phyloP scores from a whole-genome alignment of 2,797 vertebrate genomes.

The Netta rufina region DNA sequence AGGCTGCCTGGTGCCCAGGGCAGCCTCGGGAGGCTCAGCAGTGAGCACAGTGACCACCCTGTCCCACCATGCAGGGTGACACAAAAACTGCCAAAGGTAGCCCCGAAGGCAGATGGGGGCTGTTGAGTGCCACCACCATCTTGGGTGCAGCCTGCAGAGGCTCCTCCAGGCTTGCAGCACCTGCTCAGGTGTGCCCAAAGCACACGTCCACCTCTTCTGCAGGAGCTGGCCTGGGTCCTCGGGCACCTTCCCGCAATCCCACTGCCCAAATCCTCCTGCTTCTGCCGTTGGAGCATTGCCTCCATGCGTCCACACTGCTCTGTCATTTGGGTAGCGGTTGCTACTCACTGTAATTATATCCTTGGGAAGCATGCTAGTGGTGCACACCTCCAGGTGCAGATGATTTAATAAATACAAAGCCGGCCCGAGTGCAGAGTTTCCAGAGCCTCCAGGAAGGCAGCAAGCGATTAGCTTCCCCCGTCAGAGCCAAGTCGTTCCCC shows the following conservation, averaged over 20 bases:
- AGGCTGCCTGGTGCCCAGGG: neutral
- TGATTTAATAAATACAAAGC: neutral
- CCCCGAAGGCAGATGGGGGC: neutral
- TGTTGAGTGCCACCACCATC: neutral
- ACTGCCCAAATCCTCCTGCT: slow-evolving; percentile 21
- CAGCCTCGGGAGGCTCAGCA: neutral
- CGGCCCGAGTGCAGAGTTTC: neutral
- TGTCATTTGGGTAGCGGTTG: neutral
- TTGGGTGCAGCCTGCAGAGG: neutral
- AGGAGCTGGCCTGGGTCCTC: neutral
- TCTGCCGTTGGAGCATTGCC: neutral
- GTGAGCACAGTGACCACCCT: neutral
- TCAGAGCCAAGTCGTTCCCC: neutral
- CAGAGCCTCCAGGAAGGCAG: neutral
- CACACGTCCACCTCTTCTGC: neutral
- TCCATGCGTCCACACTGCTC: neutral
- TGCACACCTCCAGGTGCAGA: neutral
- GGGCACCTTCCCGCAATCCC: slow-evolving; percentile 16
- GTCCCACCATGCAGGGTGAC: neutral
- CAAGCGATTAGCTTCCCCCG: neutral
- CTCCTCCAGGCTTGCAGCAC: neutral
- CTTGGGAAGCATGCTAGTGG: neutral
- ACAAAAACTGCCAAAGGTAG: neutral
- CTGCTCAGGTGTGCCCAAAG: neutral
- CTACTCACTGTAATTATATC: slow-evolving; percentile 33